Evolutionary conservation across 2,113 vertebrate species (phyloP).

Genomic region (Eubucco bourcierii): DNA sequence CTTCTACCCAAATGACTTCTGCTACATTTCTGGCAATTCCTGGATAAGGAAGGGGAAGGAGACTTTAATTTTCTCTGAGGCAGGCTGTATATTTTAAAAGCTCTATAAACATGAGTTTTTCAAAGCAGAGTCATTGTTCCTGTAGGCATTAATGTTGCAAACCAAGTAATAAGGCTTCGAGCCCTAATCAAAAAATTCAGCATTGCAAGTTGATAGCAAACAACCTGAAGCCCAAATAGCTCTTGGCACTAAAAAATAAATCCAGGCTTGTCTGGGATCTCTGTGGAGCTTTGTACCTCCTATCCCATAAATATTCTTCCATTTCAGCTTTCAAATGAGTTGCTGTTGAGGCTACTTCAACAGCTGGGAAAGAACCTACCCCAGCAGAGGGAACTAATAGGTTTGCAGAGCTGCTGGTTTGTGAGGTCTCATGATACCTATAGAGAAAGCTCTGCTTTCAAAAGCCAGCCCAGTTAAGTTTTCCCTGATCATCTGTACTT

Average conservation of each 20-base stretch:
- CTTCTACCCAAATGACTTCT: background rate
- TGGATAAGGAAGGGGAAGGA: background rate
- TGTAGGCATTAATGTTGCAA: background rate
- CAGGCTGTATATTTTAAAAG: conserved; percentile 3
- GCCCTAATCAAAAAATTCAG: background rate
- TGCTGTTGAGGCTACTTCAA: background rate
- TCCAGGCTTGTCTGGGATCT: background rate
- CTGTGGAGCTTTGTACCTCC: background rate
- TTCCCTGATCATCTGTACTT: background rate
- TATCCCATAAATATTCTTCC: background rate
- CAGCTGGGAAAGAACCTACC: background rate
- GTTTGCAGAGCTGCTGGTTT: background rate
- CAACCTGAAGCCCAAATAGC: background rate
- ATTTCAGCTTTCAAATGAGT: background rate
- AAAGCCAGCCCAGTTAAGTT: background rate
- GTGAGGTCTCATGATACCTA: background rate
- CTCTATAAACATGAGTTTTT: background rate
- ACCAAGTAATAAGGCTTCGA: background rate
- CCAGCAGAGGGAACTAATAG: background rate
- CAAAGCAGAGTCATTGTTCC: background rate
- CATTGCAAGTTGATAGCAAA: background rate
- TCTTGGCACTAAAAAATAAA: conserved; percentile 12
- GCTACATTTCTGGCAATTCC: background rate
- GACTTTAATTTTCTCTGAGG: background rate
- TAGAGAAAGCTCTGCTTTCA: background rate